Percentiles rank a stretch among this genome's conserved stretches.
Evolutionary conservation across 2,888 invertebrate species (phyloP).

Genomic region (Volucella bombylans): DNA sequence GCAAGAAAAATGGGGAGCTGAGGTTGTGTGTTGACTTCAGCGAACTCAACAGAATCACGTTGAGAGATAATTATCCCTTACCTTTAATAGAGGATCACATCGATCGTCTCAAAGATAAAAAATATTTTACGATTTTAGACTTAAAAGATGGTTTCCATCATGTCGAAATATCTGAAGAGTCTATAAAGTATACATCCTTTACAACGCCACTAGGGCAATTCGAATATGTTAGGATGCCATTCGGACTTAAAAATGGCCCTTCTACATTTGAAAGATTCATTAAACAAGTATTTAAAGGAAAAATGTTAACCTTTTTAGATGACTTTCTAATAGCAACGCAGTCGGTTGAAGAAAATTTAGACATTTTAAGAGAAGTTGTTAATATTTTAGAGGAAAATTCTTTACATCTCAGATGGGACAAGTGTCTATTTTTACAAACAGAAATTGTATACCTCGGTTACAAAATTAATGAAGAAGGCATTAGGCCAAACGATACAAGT

Average conservation of each 20-base stretch:
- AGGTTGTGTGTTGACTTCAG: constrained; percentile 13
- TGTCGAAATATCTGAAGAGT: background rate
- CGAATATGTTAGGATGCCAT: background rate
- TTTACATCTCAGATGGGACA: constrained; percentile 9
- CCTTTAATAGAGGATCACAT: constrained; percentile 11
- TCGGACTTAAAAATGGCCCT: too few species aligned
- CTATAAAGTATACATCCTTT: constrained; percentile 4
- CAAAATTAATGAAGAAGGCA: constrained; percentile 26
- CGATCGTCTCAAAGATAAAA: background rate
- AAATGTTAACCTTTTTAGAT: constrained; percentile 27
- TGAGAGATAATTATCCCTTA: background rate
- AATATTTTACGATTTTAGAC: constrained; percentile 6
- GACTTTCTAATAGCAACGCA: constrained; percentile 37
- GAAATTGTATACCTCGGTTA: constrained; percentile 39
- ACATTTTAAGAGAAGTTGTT: constrained; percentile 46
- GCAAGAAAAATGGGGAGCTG: too few species aligned
- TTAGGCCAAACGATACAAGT: constrained; percentile 26
- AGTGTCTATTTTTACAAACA: constrained; percentile 19
- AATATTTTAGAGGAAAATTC: constrained; percentile 23
- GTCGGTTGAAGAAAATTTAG: constrained; percentile 28
- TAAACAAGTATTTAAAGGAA: constrained; percentile 25
- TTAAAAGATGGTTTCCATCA: constrained; percentile 10
- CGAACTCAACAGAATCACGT: background rate
- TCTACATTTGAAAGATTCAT: constrained; percentile 5
- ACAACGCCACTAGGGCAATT: background rate